phyloP scores from a whole-genome alignment of 2,797 vertebrate genomes.

The Takifugu ocellatus region DNA sequence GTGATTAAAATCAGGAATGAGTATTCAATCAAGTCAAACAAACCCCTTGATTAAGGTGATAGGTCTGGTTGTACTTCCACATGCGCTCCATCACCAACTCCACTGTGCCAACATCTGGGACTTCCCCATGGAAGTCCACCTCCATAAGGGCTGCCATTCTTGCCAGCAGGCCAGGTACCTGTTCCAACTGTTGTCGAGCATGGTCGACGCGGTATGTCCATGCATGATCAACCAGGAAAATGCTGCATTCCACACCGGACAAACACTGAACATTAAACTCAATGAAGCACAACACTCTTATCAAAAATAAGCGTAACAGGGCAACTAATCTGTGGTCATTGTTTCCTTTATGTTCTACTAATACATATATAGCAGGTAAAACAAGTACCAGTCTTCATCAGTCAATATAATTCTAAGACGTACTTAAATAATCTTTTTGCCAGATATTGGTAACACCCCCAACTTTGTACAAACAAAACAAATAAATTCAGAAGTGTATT shows the following conservation, averaged over 20 bases:
- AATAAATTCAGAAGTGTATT: too few relatives aligned
- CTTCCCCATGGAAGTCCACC: constrained; percentile 85
- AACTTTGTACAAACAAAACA: too few relatives aligned
- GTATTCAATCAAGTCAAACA: constrained; percentile 22
- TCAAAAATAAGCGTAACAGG: too few relatives aligned
- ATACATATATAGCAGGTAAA: too few relatives aligned
- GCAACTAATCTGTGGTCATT: too few relatives aligned
- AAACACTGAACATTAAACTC: neutral
- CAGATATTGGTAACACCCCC: too few relatives aligned
- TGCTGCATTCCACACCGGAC: constrained; percentile 54
- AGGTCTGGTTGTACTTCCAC: constrained; percentile 96
- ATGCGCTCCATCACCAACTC: constrained; percentile 82
- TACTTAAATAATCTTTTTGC: too few relatives aligned
- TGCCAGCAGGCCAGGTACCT: constrained; percentile 82
- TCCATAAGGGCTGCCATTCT: constrained; percentile 90
- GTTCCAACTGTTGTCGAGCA: constrained; percentile 82
- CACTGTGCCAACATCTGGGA: constrained; percentile 73
- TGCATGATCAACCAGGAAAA: constrained; percentile 92
- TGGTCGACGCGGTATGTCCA: constrained; percentile 85
- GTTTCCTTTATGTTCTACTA: too few relatives aligned
- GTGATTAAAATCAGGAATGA: fast-evolving
- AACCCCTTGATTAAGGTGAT: constrained; percentile 87
- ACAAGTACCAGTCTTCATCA: too few relatives aligned
- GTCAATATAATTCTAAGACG: too few relatives aligned
- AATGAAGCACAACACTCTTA: too few relatives aligned